A percentile compares a stretch with the other conserved stretches of the same genome.
Conservation (phyloP, 1,140 invertebrate species). For the Mylabris phalerata region DNA sequence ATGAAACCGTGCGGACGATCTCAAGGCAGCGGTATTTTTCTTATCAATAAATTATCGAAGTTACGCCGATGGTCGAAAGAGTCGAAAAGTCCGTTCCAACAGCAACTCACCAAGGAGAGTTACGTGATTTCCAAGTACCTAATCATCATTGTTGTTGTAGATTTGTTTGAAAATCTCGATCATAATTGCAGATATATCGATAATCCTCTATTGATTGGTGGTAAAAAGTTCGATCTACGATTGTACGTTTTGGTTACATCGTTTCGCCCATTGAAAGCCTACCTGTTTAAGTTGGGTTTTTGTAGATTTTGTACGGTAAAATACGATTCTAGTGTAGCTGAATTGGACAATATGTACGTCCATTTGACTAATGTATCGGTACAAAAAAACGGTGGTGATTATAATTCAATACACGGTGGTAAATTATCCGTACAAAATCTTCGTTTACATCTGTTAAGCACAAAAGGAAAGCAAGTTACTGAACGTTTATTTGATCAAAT, state of each 20-base stretch:
- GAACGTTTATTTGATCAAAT: conserved; percentile 79
- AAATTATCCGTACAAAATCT: conserved; percentile 92
- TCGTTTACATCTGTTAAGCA: conserved; percentile 83
- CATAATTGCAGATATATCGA: conserved; percentile 59
- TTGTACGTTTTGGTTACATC: conserved; percentile 81
- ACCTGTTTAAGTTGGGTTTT: conserved; percentile 72
- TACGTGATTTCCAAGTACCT: conserved; percentile 77
- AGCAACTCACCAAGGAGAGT: conserved; percentile 75
- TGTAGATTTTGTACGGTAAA: conserved; percentile 81
- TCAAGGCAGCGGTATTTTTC: conserved; percentile 79
- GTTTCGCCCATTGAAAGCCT: conserved; percentile 74
- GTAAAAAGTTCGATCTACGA: conserved; percentile 84
- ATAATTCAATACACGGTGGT: conserved; percentile 89
- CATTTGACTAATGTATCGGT: conserved; percentile 83
- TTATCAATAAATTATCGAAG: conserved; percentile 84
- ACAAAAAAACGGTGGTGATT: conserved; percentile 87
- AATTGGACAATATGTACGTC: conserved; percentile 79
- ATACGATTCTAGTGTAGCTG: conserved; percentile 62
- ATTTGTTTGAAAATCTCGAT: too few species aligned
- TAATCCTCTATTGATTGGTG: conserved; percentile 80
- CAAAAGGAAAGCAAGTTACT: conserved; percentile 78
- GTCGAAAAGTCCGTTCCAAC: conserved; percentile 74
- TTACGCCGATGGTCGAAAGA: conserved; percentile 82
- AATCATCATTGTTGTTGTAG: too few species aligned
- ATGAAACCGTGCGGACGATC: conserved; percentile 95